Evolutionary conservation across 2,797 vertebrate species (phyloP).

Genomic region (Paramormyrops hopkinsi): DNA sequence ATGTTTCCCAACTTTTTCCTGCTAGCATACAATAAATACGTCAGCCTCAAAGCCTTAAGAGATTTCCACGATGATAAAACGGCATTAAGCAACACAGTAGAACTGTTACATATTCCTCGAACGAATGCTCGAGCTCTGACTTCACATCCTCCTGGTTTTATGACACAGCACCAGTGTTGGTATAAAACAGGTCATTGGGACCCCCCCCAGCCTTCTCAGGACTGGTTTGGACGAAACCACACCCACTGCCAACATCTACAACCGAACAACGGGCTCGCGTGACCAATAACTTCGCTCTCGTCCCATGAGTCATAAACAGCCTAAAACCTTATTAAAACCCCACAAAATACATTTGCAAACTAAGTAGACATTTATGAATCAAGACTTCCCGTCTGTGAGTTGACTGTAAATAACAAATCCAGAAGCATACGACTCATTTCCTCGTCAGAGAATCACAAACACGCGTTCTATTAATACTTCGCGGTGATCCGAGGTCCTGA

Average conservation of each 20-base stretch:
- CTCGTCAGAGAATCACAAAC: conserved; percentile 53
- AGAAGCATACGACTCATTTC: conserved; percentile 48
- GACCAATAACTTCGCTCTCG: conserved; percentile 60
- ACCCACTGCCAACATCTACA: conserved; percentile 58
- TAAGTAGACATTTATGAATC: conserved; percentile 60
- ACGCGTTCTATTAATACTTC: conserved; percentile 56
- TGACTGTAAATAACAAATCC: conserved; percentile 43
- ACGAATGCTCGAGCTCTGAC: conserved; percentile 59
- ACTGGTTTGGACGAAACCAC: conserved; percentile 44
- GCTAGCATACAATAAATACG: not conserved
- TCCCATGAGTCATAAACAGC: conserved; percentile 59
- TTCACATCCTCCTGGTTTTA: conserved; percentile 58
- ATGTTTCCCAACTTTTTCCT: not conserved
- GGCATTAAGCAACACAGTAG: conserved; percentile 37
- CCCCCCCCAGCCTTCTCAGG: conserved; percentile 52
- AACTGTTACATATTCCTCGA: conserved; percentile 57
- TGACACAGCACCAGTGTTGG: conserved; percentile 60
- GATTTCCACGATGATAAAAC: conserved; percentile 45
- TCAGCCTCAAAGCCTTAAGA: not conserved
- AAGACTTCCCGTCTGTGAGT: conserved; percentile 57
- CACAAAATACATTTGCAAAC: conserved; percentile 56
- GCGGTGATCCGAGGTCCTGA: conserved; percentile 53
- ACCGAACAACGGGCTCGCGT: conserved; percentile 38
- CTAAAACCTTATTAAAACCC: conserved; percentile 62
- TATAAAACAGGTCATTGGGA: conserved; percentile 73